Evolutionary conservation across 2,113 vertebrate genomes (phyloP), one percentile per base, ranked within the genome.

Genomic region (Speoplatyrhinus poulsoni): DNA sequence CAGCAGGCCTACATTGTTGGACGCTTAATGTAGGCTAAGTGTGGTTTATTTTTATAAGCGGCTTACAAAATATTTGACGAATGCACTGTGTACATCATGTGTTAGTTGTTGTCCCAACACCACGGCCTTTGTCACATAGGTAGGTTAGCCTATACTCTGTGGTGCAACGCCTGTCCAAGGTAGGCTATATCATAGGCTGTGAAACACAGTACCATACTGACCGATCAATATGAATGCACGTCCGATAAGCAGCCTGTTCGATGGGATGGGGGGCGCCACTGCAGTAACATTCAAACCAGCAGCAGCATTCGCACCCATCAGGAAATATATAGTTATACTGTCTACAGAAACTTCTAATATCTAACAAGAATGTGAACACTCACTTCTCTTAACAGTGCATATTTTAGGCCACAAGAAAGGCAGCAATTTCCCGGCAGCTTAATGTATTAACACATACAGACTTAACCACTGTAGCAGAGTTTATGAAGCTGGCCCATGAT

Each of bases 21-120:
- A 3, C 26, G 2, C 26, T 26, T 26, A 26, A 26, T 26, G 26
- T 26, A 26, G 26, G 26, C 26, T 26, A 19, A 19, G 26, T 26
- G 26, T 26, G 26, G 26, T 26, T 26, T 74, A 67, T 66, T 3
- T 49, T 4, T 17, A 36, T 82, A 79, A 76, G 61, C 71, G 46
- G 60, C 32, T 75, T 68, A 67, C 19, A 5, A 69, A 3, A 26
- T 69, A 5, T 56, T 26, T 67, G 72, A 19, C 56, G 48, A 36
- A 69, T 16, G 36, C 70, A 3, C 41, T 62, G 64, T 67, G 63
- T 41, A 41, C 0, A 41, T 8, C 77, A 84, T 76, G 77, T 62
- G 70, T 74, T 65, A 82, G 80, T 80, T 82, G 49, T 50, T 50
- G 10, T 11, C 80, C 46, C 46, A 19, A 19, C 52, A 36, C 46